Conservation (phyloP, 30 jellyfish, hydroid and myxozoan species). For the Aurelia aurita region DNA sequence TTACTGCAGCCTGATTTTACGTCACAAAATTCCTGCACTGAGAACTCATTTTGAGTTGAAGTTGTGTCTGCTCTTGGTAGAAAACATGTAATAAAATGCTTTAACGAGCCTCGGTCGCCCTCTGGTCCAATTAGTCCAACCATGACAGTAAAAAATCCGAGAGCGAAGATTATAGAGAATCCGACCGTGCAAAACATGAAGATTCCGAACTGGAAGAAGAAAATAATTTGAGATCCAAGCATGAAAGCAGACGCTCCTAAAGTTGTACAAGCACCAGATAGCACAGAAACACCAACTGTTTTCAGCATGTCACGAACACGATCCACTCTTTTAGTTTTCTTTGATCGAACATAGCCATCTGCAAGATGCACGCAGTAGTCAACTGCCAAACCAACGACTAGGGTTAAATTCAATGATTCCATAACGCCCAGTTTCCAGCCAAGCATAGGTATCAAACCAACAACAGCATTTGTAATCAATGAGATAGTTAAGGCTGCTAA, state of each 20-base stretch:
- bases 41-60: neutral
- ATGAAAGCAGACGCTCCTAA: conserved; percentile 96
- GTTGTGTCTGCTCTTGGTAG: conserved; percentile 20
- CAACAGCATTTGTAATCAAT: conserved; percentile 90
- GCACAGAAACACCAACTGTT: conserved; percentile 92
- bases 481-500: conserved; percentile 92
- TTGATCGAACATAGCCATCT: conserved; percentile 94
- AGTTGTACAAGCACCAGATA: conserved; percentile 97
- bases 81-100: conserved; percentile 48
- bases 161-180: conserved; percentile 89
- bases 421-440: conserved; percentile 98
- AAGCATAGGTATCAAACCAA: conserved; percentile 91
- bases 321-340: conserved; percentile 74
- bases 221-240: conserved; percentile 91
- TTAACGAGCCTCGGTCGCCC: conserved; percentile 88
- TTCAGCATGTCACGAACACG: conserved; percentile 92
- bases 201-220: conserved; percentile 93
- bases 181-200: conserved; percentile 97
- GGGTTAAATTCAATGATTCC: conserved; percentile 94
- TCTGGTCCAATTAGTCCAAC: conserved; percentile 94
- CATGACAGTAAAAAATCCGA: conserved; percentile 78
- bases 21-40: conserved; percentile 15
- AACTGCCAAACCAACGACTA: conserved; percentile 97
- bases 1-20: conserved; percentile 40
- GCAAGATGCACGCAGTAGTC: conserved; percentile 98